Conservation (phyloP, 1,140 invertebrate species). For the Drosophila punjabiensis region DNA sequence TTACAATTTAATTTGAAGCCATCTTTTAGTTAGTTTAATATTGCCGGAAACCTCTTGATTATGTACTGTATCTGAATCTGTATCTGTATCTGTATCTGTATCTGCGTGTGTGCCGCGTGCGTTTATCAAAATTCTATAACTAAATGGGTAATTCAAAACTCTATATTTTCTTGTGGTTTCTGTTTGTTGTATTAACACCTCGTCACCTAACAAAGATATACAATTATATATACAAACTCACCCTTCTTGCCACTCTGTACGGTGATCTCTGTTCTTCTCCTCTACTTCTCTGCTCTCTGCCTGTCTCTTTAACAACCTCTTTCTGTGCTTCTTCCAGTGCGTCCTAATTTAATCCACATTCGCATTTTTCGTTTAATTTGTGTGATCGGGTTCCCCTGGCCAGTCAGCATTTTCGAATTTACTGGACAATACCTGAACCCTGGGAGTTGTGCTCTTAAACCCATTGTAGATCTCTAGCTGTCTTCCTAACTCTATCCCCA, state of each 20-base stretch:
- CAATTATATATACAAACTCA: neutral
- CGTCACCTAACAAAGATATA: conserved; percentile 50
- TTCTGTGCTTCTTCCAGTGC: conserved; percentile 37
- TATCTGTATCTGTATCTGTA: conserved; percentile 51
- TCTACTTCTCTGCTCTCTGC: neutral
- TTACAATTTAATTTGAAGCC: conserved; percentile 28
- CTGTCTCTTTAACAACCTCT: conserved; percentile 28
- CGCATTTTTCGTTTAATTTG: conserved; percentile 20
- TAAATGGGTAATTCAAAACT: conserved; percentile 75
- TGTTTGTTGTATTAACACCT: conserved; percentile 61
- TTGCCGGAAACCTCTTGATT: conserved; percentile 43
- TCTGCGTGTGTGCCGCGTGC: conserved; percentile 54
- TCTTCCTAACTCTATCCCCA: neutral
- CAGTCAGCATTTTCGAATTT: conserved; percentile 71
- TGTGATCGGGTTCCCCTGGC: conserved; percentile 54
- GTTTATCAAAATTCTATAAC: conserved; percentile 75
- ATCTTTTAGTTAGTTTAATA: conserved; percentile 46
- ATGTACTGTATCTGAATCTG: conserved; percentile 61
- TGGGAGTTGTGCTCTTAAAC: conserved; percentile 2
- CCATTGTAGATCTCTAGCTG: conserved; percentile 1
- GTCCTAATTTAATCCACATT: conserved; percentile 35
- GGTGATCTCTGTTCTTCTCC: conserved; percentile 8
- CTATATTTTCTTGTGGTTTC: conserved; percentile 58
- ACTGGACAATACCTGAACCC: neutral
- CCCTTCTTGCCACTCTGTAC: conserved; percentile 7